phyloP scores from a whole-genome alignment of 2,797 vertebrate species.

The Gymnodraco acuticeps region DNA sequence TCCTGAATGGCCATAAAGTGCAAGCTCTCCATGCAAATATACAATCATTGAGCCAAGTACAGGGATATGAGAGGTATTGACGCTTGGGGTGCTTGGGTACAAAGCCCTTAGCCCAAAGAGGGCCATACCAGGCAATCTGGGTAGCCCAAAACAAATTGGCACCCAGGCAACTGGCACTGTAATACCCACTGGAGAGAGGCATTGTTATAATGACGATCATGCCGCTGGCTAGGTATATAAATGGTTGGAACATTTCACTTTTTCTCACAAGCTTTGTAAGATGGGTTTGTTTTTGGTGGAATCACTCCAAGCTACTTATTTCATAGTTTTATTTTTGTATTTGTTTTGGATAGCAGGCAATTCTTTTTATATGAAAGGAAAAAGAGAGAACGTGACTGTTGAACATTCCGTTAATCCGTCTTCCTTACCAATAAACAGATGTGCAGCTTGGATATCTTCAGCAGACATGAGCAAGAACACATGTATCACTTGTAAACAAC shows the following conservation, averaged over 20 bases:
- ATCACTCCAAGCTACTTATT: constrained; percentile 26
- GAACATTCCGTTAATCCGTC: constrained; percentile 51
- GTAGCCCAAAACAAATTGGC: constrained; percentile 44
- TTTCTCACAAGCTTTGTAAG: constrained; percentile 29
- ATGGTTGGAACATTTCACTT: constrained; percentile 42
- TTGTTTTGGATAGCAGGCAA: constrained; percentile 4
- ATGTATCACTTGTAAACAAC: constrained; percentile 37
- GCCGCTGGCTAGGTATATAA: constrained; percentile 35
- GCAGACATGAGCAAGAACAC: constrained; percentile 28
- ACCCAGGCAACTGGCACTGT: constrained; percentile 36
- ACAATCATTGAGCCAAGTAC: constrained; percentile 64
- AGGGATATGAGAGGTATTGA: constrained; percentile 62
- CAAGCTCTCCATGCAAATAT: constrained; percentile 61
- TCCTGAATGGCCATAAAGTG: constrained; percentile 68
- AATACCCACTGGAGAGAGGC: constrained; percentile 37
- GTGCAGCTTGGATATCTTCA: constrained; percentile 34
- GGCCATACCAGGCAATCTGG: constrained; percentile 48
- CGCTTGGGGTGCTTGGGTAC: constrained; percentile 57
- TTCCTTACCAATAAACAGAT: constrained; percentile 56
- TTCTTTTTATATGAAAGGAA: constrained; percentile 23
- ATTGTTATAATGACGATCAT: constrained; percentile 59
- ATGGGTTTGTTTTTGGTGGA: constrained; percentile 12
- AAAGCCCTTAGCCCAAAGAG: constrained; percentile 59
- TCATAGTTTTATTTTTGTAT: constrained; percentile 26
- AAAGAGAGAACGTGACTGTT: constrained; percentile 23